Conservation (phyloP, 2,113 vertebrate species). For the Synchiropus splendidus region DNA sequence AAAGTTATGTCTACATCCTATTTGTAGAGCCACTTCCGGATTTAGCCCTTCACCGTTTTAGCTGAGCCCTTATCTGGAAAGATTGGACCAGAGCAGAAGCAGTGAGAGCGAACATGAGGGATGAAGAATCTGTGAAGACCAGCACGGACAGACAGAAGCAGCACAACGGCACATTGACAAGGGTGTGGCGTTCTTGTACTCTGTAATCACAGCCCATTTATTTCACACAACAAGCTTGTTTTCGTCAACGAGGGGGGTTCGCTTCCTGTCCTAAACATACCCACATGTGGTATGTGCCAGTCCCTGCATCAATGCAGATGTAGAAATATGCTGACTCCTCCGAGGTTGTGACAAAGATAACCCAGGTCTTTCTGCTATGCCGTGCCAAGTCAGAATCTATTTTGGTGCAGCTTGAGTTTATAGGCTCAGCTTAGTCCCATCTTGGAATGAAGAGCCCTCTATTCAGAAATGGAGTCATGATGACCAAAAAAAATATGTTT, state of each 20-base stretch:
- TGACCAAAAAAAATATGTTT: slow-evolving; percentile 8
- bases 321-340: slow-evolving; percentile 45
- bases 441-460: slow-evolving; percentile 17
- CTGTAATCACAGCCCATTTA: slow-evolving; percentile 40
- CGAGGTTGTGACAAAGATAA: slow-evolving; percentile 40
- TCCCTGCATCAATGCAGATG: slow-evolving; percentile 26
- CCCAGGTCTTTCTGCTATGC: slow-evolving; percentile 33
- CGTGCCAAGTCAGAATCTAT: slow-evolving; percentile 38
- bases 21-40: slow-evolving; percentile 22
- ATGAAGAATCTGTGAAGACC: not conserved
- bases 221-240: slow-evolving; percentile 23
- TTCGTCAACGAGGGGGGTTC: slow-evolving; percentile 4
- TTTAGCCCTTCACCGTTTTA: slow-evolving; percentile 20
- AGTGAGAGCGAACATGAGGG: not conserved
- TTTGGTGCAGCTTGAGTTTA: slow-evolving; percentile 30
- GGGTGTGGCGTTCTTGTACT: slow-evolving; percentile 37
- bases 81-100: not conserved
- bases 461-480: slow-evolving; percentile 19
- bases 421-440: slow-evolving; percentile 36
- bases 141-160: slow-evolving; percentile 10
- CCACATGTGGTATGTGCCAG: slow-evolving; percentile 25
- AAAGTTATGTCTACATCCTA: slow-evolving; percentile 39
- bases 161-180: slow-evolving; percentile 14
- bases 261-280: slow-evolving; percentile 6
- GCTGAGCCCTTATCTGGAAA: slow-evolving; percentile 35